Evolutionary conservation across 1,140 invertebrate species (phyloP).

Genomic region (Acyrthosiphon pisum): DNA sequence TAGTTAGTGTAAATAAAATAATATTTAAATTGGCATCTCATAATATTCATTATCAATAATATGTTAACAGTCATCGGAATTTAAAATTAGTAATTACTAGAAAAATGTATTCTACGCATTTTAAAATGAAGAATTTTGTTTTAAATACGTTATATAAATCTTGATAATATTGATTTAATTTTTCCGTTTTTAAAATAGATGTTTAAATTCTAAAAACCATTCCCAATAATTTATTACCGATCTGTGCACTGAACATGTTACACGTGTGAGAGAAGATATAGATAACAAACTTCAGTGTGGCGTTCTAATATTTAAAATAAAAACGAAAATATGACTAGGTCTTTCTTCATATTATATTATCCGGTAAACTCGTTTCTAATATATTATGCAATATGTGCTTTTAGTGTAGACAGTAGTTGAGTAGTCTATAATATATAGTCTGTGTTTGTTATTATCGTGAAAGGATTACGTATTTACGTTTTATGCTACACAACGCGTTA

Average conservation of each 20-base stretch:
- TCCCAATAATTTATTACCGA: not conserved
- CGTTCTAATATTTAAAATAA: not conserved
- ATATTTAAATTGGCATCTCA: not conserved
- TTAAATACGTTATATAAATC: not conserved
- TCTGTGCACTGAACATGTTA: not conserved
- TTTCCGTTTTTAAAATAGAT: not conserved
- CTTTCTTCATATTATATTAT: not conserved
- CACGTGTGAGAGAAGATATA: not conserved
- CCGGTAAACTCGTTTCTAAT: slow-evolving; percentile 31
- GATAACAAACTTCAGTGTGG: not conserved
- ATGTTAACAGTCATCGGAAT: too few relatives aligned
- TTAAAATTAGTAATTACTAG: not conserved
- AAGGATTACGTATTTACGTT: not conserved
- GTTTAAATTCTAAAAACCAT: not conserved
- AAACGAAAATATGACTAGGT: not conserved
- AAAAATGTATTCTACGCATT: not conserved
- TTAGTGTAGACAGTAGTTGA: not conserved
- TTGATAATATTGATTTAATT: not conserved
- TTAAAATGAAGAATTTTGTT: not conserved
- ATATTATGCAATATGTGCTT: slow-evolving; percentile 17
- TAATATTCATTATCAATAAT: not conserved
- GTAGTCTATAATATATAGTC: not conserved
- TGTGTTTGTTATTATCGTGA: slow-evolving; percentile 8
- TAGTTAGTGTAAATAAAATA: not conserved
- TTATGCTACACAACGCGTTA: not conserved